Base-by-base conservation (phyloP, 2,888 invertebrate genomes). In the Timema cristinae region DNA sequence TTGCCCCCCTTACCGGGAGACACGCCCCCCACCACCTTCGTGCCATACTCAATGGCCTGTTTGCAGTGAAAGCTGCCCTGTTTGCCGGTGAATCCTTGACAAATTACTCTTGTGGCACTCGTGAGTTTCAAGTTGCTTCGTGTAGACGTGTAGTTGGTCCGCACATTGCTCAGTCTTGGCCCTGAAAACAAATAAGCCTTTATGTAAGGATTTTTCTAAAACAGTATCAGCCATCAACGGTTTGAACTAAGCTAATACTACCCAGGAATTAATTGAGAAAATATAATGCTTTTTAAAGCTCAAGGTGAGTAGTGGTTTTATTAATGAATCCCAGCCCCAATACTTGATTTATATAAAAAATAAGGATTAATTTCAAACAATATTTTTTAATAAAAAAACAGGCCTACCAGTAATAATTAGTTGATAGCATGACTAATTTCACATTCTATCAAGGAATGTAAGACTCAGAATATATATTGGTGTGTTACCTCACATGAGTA, bases 11-110 rank as follows among this genome's bases (percentile, higher is more conserved):
- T 97, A 73, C 93, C 94, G 2, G 91, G 91, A 16, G 89, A 91
- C 48, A 91, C 89, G 72, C 91, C 97, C 73, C 97, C 97, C 76
- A 97, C 97, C 81, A 97, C 84, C 80, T 95, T 93, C 8, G 98
- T 97, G 75, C 98, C 98, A 90, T 99, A 99, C 78, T 98, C 98
- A 73, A 99, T 86, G 13, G 98, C 97, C 84, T 98, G 98, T 81
- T 96, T 93, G 81, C 94, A 93, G 82, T 95, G 95, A 83, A 95
- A 95, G 70, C 94, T 95, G 72, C 93, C 97, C 84, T 97, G 97
- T 84, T 97, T 98, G 76, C 99, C 99, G 76, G 99, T 99, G 81
- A 98, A 98, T 13, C 98, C 98, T 85, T 99, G 98, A 79, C 95
- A 95, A 77, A 99, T 97, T 47, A 99, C 93, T 86, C 94, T 96